A percentile compares a stretch with the other conserved stretches of the same genome.
These are phyloP conservation scores for Micrasema longulum DNA, from an alignment of 1,140 invertebrate species.

Conservation along the genomic window DNA sequence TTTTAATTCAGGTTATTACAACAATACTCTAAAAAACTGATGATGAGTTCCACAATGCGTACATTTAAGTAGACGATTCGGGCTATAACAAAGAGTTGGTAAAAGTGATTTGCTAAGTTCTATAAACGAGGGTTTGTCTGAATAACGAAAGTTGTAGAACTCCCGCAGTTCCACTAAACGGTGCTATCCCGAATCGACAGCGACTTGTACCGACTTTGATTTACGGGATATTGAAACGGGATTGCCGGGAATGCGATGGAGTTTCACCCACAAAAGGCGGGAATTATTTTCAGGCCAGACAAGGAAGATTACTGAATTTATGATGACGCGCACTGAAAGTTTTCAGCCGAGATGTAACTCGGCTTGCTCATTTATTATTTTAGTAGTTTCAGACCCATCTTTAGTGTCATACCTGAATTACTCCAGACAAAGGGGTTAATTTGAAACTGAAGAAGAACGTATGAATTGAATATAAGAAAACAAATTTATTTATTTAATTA, in stretches of 20 bases:
- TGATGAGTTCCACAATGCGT: too few relatives aligned
- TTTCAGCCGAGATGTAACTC: not conserved
- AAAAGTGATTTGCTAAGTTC: constrained; percentile 7
- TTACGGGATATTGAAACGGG: constrained; percentile 21
- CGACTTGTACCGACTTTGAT: constrained; percentile 21
- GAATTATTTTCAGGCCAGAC: constrained; percentile 14
- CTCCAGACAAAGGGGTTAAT: too few relatives aligned
- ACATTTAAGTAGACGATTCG: too few relatives aligned
- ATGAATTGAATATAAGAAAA: too few relatives aligned
- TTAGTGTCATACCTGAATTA: too few relatives aligned
- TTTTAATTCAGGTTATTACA: too few relatives aligned
- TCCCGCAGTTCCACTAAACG: constrained; percentile 18
- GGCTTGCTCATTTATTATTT: too few relatives aligned
- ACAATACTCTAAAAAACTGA: too few relatives aligned
- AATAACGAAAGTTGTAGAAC: constrained; percentile 3
- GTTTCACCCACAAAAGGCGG: constrained; percentile 16
- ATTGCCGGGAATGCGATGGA: not conserved
- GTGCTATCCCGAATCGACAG: constrained; percentile 25
- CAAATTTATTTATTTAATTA: too few relatives aligned
- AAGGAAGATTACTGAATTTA: constrained; percentile 23
- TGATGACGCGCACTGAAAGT: constrained; percentile 24
- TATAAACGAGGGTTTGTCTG: not conserved
- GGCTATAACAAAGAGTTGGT: not conserved
- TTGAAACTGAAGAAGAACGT: too few relatives aligned
- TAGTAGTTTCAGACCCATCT: too few relatives aligned